Base-by-base conservation (phyloP, 2,113 vertebrate genomes). In the Empidonax traillii region DNA sequence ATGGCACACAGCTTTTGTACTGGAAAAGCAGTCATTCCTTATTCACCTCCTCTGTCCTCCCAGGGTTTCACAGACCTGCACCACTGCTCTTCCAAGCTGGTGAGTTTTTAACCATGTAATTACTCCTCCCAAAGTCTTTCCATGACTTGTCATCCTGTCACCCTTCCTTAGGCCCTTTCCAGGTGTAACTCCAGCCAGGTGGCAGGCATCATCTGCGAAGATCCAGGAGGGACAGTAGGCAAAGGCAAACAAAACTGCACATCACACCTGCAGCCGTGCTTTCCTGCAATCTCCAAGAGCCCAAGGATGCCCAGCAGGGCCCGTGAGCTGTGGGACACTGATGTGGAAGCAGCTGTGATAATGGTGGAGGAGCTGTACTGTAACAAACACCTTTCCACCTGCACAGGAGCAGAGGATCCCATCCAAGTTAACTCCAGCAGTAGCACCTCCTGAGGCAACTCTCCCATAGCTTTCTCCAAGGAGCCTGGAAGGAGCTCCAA, bases 21-120 rank as follows among this genome's bases (percentile, higher is more conserved):
- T 16, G 6, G n/a, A 46, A 56, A 12, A 58, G 37, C 44, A 87
- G 14, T 37, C 30, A 85, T 6, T 47, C 31, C 27, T 84, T 61
- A 56, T 12, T 69, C 4, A 5, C 44, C 19, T 15, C 14, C 23
- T 65, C 51, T 27, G 14, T n/a, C 37, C 27, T 58, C 41, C 27
- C 27, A 63, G 47, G 21, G 18, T 82, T 75, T 58, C 39, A 79
- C 21, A 58, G 41, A 59, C 49, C 31, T 63, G n/a, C 58, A 59
- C 7, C 25, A 5, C 4, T 67, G 39, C 22, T 79, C 52, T 83
- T 89, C 63, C 47, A 84, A 31, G 17, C 76, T n/a, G 43, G 24
- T 0, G 0, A 68, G 47, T 33, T 75, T 58, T 76, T 53, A 83
- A 5, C 21, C 43, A 30, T 10, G 6, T 21, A 79, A 53, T 49